Conservation (phyloP, 2,888 invertebrate genomes). For the Tipula unca region DNA sequence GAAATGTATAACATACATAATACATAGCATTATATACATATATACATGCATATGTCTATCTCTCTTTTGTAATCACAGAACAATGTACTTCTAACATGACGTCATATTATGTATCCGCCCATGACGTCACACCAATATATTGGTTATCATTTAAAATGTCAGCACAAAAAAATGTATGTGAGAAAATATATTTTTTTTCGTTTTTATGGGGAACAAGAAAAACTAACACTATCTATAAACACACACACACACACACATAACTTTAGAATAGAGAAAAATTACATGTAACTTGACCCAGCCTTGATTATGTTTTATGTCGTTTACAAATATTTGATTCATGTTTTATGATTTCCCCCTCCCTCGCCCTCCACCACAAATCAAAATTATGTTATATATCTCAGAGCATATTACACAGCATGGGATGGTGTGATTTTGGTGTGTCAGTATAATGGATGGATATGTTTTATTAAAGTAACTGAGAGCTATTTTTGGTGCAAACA, state of each 20-base stretch:
- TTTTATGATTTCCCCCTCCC: not conserved
- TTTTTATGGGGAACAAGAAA: not conserved
- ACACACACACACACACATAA: too few species aligned
- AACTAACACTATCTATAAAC: not conserved
- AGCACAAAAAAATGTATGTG: not conserved
- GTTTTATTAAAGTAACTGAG: not conserved
- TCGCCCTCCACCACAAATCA: not conserved
- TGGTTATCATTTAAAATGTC: not conserved
- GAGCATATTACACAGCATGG: not conserved
- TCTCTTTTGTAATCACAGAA: not conserved
- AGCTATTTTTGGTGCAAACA: not conserved
- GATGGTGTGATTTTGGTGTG: not conserved
- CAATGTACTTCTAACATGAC: not conserved
- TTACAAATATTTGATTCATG: slow-evolving; percentile 14
- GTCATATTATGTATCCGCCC: not conserved
- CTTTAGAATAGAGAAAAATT: not conserved
- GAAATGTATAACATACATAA: not conserved
- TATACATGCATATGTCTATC: not conserved
- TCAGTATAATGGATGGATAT: not conserved
- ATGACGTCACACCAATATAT: not conserved
- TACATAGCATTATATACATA: not conserved
- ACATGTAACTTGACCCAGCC: slow-evolving; percentile 8
- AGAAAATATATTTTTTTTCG: not conserved
- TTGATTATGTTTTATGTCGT: not conserved
- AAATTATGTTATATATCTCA: not conserved